Evolutionary conservation across 2,888 invertebrate genomes (phyloP).

Genomic region (Monochamus alternatus): DNA sequence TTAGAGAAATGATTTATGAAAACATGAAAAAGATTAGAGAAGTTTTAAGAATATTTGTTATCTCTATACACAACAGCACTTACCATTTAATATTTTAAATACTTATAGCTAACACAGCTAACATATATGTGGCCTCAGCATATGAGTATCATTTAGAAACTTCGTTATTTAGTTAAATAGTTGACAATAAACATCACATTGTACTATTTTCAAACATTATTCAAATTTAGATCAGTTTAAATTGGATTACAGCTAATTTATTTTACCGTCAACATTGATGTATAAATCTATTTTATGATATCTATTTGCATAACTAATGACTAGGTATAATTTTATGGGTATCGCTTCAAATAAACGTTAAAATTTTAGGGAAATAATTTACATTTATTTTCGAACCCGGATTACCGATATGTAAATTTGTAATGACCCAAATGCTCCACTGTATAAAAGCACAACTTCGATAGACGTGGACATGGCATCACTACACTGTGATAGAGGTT

Average conservation of each 20-base stretch:
- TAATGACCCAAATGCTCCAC: not conserved
- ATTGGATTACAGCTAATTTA: slow-evolving; percentile 33
- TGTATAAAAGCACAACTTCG: no score
- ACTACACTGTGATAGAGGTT: no score
- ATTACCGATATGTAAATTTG: slow-evolving; percentile 9
- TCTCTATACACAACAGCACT: no score
- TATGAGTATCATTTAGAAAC: no score
- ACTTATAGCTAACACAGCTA: no score
- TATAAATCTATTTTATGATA: slow-evolving; percentile 26
- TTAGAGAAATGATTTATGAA: no score
- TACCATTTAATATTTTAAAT: no score
- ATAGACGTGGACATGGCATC: no score
- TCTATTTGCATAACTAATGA: slow-evolving; percentile 31
- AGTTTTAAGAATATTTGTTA: no score
- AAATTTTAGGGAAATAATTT: slow-evolving; percentile 18
- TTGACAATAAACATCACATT: not conserved
- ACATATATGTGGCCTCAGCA: no score
- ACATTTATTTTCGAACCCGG: not conserved
- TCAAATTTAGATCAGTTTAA: slow-evolving; percentile 19
- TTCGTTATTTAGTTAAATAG: no score
- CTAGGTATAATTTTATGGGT: slow-evolving; percentile 17
- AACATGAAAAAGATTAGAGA: no score
- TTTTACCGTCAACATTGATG: slow-evolving; percentile 14
- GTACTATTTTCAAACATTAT: not conserved
- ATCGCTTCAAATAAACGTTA: slow-evolving; percentile 9